Percentiles rank a stretch among this genome's conserved stretches.
These are phyloP conservation scores for Drosophila birchii DNA, from an alignment of 2,888 invertebrate genomes.

Conservation along the genomic window DNA sequence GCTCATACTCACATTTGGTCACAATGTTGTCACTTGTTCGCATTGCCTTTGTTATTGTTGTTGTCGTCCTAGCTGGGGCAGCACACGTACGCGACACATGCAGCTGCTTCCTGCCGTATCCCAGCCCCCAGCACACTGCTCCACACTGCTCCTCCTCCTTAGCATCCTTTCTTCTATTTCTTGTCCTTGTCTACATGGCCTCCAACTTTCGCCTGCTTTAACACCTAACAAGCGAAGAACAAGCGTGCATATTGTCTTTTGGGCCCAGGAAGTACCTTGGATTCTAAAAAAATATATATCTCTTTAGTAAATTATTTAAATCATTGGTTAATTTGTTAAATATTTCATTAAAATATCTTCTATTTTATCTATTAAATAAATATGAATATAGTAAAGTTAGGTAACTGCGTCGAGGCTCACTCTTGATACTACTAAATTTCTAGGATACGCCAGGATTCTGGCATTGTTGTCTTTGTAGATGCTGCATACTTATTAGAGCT, in stretches of 20 bases:
- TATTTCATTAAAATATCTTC: background rate
- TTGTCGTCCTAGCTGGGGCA: slow-evolving; percentile 12
- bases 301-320: background rate
- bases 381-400: background rate
- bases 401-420: background rate
- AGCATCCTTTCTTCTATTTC: background rate
- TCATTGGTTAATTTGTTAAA: background rate
- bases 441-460: slow-evolving; percentile 21
- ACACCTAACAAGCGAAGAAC: slow-evolving; percentile 75
- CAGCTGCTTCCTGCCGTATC: slow-evolving; percentile 25
- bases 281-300: background rate
- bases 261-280: background rate
- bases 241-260: slow-evolving; percentile 29
- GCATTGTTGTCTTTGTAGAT: slow-evolving; percentile 32
- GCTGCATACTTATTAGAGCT: slow-evolving; percentile 74
- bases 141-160: no score
- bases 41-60: slow-evolving; percentile 13
- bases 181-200: slow-evolving; percentile 58
- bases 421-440: background rate
- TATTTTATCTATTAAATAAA: no score
- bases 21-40: slow-evolving; percentile 46
- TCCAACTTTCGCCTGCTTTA: slow-evolving; percentile 78
- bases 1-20: slow-evolving; percentile 38
- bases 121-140: background rate
- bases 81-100: slow-evolving; percentile 52